Evolutionary conservation across 2,113 vertebrate species (phyloP), one percentile per base, ranked within the genome.

Genomic region (Carassius auratus): DNA sequence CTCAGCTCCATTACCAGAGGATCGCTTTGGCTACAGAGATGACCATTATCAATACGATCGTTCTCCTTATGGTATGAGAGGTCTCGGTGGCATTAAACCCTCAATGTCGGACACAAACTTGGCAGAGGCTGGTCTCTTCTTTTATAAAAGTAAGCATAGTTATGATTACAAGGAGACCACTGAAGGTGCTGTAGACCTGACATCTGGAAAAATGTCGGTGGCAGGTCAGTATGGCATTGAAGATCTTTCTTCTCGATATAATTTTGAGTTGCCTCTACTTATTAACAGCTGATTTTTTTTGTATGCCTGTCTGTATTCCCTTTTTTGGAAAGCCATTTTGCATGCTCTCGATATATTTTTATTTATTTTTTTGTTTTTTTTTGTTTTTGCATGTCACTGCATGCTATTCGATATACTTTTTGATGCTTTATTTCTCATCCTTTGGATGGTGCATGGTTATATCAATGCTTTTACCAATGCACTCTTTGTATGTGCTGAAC

Each of bases 21-120:
- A 99, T 90, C 98, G 97, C 33, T 99, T 98, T 92, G 98, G 97
- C 90, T 99, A 99, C 89, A 96, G 97, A 86, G 98, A 99, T 92
- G 98, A 99, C 89, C 97, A 98, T 90, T 99, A 99, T 91, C 97
- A 97, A 52, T 99, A 97, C 89, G 96, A 96, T 89, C 95, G 97
- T 66, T 93, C 96, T 26, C 86, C 96, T 0, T 97, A 95, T 77
- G 92, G 95, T 82, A 96, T 95, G 88, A 95, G 95, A 94, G 96
- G 96, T 52, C 93, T 97, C 85, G 96, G 97, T 89, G 97, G 97
- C 88, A 98, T 99, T 93, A 99, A 99, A 92, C 96, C 98, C 5
- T 99, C 98, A 4, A 99, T 99, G 97, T 99, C 98, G 87, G 98
- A 99, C 78, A 99, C 98, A 84, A 99, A 99, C 91, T 95, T 99